These are phyloP conservation scores for Marmota monax DNA, from an alignment of 2,113 vertebrate genomes.

Conservation along the genomic window DNA sequence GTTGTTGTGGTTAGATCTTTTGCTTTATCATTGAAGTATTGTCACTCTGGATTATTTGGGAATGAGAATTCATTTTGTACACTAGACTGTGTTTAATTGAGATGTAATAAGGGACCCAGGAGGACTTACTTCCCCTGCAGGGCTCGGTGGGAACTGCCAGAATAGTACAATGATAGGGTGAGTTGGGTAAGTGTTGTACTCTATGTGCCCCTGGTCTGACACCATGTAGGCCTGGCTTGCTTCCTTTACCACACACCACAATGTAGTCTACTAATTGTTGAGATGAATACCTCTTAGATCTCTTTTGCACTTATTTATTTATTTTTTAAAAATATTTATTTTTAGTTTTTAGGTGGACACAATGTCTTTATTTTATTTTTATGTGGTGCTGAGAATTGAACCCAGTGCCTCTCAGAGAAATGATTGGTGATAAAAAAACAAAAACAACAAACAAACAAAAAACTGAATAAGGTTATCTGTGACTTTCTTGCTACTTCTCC, in stretches of 20 bases:
- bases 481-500: constrained; percentile 49
- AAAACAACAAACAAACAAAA: not conserved
- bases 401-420: not conserved
- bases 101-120: not conserved
- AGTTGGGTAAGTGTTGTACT: not conserved
- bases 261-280: not conserved
- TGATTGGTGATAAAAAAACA: not conserved
- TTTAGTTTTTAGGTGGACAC: too few species aligned
- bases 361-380: too few species aligned
- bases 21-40: constrained; percentile 3
- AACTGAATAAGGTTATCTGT: constrained; percentile 4
- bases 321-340: too few species aligned
- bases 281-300: not conserved
- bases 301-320: not conserved
- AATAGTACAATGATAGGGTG: not conserved
- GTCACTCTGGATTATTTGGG: not conserved
- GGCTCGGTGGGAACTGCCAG: not conserved
- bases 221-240: not conserved
- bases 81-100: not conserved
- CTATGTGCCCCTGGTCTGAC: not conserved
- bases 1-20: not conserved
- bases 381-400: too few species aligned
- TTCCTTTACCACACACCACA: too few species aligned
- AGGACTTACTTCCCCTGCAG: not conserved
- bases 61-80: not conserved